Evolutionary conservation across 2,113 vertebrate species (phyloP).

Genomic region (Spea multiplicata): DNA sequence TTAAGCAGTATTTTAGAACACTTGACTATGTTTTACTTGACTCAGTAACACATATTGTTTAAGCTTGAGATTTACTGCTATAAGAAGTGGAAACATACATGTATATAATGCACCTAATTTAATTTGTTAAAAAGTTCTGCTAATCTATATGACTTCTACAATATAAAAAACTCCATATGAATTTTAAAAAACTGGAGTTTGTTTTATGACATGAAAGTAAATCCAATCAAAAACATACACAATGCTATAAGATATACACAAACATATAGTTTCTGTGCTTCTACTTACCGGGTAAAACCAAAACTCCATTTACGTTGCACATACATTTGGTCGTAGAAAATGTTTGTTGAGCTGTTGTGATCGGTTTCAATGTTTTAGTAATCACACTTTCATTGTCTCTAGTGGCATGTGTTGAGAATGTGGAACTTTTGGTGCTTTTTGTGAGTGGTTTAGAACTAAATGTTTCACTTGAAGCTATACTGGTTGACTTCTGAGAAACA

Average conservation of each 20-base stretch:
- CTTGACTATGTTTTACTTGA: background rate
- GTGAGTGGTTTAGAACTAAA: background rate
- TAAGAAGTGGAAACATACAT: background rate
- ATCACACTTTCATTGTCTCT: background rate
- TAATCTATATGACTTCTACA: background rate
- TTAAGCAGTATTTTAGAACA: background rate
- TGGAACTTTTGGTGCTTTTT: background rate
- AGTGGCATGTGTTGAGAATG: slow-evolving; percentile 1
- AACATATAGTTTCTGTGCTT: background rate
- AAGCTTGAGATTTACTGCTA: background rate
- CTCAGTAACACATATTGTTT: background rate
- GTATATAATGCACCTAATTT: background rate
- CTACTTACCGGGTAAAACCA: slow-evolving; percentile 15
- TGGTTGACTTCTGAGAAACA: background rate
- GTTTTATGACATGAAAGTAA: background rate
- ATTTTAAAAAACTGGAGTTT: background rate
- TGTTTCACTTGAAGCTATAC: background rate
- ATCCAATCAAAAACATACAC: background rate
- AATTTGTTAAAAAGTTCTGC: background rate
- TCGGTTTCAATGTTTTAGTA: background rate
- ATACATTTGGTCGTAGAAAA: slow-evolving; percentile 22
- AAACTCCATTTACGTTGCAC: slow-evolving; percentile 26
- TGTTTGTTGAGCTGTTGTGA: slow-evolving; percentile 9
- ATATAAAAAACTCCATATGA: background rate
- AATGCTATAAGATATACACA: background rate